phyloP scores from a whole-genome alignment of 2,797 vertebrate genomes.

The Gouania willdenowi region DNA sequence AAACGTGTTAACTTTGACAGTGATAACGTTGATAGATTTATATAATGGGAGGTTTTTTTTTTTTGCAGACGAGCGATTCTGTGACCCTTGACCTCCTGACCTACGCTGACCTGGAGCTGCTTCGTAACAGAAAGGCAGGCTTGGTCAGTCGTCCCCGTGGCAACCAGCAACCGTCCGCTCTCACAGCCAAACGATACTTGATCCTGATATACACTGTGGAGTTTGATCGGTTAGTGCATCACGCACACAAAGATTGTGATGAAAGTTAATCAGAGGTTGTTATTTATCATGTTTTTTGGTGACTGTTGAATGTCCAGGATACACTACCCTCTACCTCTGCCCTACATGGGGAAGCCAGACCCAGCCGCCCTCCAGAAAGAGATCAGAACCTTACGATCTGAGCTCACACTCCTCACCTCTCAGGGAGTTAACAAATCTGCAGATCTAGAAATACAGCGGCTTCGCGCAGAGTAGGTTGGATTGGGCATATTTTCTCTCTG shows the following conservation, averaged over 20 bases:
- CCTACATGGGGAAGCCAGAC: slow-evolving; percentile 87
- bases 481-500: not conserved
- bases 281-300: too few relatives aligned
- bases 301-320: slow-evolving; percentile 71
- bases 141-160: slow-evolving; percentile 71
- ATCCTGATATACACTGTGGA: slow-evolving; percentile 95
- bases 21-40: too few relatives aligned
- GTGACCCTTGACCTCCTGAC: slow-evolving; percentile 93
- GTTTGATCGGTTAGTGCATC: slow-evolving; percentile 85
- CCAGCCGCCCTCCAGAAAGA: slow-evolving; percentile 84
- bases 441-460: slow-evolving; percentile 77
- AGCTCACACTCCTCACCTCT: slow-evolving; percentile 70
- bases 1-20: too few relatives aligned
- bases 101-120: slow-evolving; percentile 86
- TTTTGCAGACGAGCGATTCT: slow-evolving; percentile 83
- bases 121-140: slow-evolving; percentile 84
- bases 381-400: slow-evolving; percentile 80
- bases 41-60: too few relatives aligned
- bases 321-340: slow-evolving; percentile 89
- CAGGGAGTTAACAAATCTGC: slow-evolving; percentile 64
- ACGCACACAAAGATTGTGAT: too few relatives aligned
- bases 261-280: too few relatives aligned
- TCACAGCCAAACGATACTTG: slow-evolving; percentile 88
- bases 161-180: slow-evolving; percentile 74
- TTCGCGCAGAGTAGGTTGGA: slow-evolving; percentile 81